Percentiles rank a stretch among this genome's conserved stretches.
These are phyloP conservation scores for Sebastiscus albofasciatus DNA, from an alignment of 2,797 vertebrate genomes.

Conservation along the genomic window DNA sequence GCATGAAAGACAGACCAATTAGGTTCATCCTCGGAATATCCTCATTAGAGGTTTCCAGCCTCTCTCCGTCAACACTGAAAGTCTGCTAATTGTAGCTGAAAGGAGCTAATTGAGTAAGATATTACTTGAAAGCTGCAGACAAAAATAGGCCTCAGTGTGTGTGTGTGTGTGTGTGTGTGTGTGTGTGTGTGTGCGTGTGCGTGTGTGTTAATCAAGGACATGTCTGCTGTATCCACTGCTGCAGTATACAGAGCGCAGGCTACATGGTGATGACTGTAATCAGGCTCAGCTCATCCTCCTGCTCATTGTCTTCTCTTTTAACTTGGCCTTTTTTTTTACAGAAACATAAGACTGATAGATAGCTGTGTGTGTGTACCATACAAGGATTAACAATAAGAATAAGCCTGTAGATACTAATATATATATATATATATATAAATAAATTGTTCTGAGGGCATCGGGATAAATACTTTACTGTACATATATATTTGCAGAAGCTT, in stretches of 20 bases:
- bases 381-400: no score
- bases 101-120: slow-evolving; percentile 72
- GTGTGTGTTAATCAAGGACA: slow-evolving; percentile 55
- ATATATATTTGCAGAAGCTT: not conserved
- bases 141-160: slow-evolving; percentile 65
- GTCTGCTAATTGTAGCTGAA: slow-evolving; percentile 76
- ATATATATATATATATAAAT: no score
- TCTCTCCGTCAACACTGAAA: slow-evolving; percentile 57
- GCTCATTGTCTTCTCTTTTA: slow-evolving; percentile 3
- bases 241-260: slow-evolving; percentile 36
- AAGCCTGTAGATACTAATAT: not conserved
- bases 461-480: not conserved
- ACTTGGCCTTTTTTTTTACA: not conserved
- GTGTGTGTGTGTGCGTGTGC: slow-evolving; percentile 12
- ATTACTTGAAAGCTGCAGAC: slow-evolving; percentile 70
- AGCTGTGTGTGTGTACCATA: not conserved
- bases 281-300: slow-evolving; percentile 43
- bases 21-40: slow-evolving; percentile 43
- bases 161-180: slow-evolving; percentile 6
- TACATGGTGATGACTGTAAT: slow-evolving; percentile 68
- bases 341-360: not conserved
- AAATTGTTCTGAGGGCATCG: not conserved
- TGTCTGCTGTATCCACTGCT: slow-evolving; percentile 55
- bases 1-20: slow-evolving; percentile 36
- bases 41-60: slow-evolving; percentile 52